Evolutionary conservation across 2,113 vertebrate genomes (phyloP), one percentile per base, ranked within the genome.

Genomic region (Narcine bancroftii): DNA sequence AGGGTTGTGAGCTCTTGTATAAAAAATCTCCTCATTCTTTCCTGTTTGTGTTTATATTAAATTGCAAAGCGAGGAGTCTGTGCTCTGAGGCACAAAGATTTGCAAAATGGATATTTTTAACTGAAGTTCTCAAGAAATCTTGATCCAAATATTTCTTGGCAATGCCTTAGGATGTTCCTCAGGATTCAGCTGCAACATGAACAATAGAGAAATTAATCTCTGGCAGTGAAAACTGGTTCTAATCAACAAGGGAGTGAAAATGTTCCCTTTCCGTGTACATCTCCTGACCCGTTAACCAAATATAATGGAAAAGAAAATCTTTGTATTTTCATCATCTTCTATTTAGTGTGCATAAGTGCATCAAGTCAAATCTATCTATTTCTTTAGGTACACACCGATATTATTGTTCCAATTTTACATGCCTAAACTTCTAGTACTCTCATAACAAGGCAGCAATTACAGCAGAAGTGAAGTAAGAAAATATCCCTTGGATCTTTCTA

Each of bases 51-150:
- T 63, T 87, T 60, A 33, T n/a, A 60, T 60, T 87, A 56, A 56
- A 60, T 85, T 15, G 33, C 29, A 13, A 33, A 85, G 81, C 53
- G n/a, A 33, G 0, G 4, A n/a, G 81, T 60, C 81, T 36, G 50
- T 60, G 33, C 53, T 60, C 50, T 87, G 53, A 87, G 81, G 53
- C 81, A 87, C 81, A 60, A 63, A n/a, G 29, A 60, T 60, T 63
- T 87, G 81, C 53, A 87, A 85, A 85, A 36, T 85, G 81, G 33
- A 60, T 85, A 85, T 85, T 85, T 85, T 85, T 85, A 85, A 85
- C 81, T 85, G 33, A 85, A 60, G n/a, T 56, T 36, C 81, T 87
- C 53, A 87, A 87, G 81, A 39, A 87, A 87, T 60, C 81, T 9
- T 36, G 81, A 87, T 87, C 81, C 6, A n/a, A 87, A 63, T 15